Percentiles rank a stretch among this genome's conserved stretches.
Conservation (phyloP, 1,140 invertebrate genomes). For the Dysdera silvatica region DNA sequence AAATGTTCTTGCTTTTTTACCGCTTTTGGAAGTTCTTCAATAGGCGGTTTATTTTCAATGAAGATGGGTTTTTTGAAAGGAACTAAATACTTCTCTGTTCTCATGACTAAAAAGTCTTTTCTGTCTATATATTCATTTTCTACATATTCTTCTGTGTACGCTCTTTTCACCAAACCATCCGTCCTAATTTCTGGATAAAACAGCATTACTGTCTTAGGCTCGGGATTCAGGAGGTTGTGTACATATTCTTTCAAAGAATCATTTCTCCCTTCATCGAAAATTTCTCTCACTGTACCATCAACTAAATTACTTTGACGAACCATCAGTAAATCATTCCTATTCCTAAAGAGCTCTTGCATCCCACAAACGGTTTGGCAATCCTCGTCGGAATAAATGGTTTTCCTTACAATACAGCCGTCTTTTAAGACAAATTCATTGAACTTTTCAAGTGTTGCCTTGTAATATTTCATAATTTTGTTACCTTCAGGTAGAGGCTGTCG, state of each 20-base stretch:
- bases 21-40: no score
- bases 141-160: neutral
- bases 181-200: constrained; percentile 11
- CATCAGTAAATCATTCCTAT: constrained; percentile 11
- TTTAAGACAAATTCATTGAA: constrained; percentile 1
- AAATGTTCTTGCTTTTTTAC: no score
- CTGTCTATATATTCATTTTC: neutral
- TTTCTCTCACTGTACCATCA: neutral
- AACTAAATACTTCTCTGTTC: no score
- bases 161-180: neutral
- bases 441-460: constrained; percentile 3
- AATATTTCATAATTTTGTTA: neutral
- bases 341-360: neutral
- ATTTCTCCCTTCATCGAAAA: neutral
- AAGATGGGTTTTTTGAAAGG: no score
- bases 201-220: neutral
- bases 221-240: neutral
- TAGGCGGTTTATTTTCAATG: no score
- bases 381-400: neutral
- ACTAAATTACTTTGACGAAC: neutral
- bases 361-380: no score
- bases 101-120: constrained; percentile 5
- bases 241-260: constrained; percentile 10
- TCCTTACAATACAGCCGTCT: neutral
- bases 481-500: constrained; percentile 1